phyloP scores from a whole-genome alignment of 2,888 invertebrate species.

The Nesidiocoris tenuis region DNA sequence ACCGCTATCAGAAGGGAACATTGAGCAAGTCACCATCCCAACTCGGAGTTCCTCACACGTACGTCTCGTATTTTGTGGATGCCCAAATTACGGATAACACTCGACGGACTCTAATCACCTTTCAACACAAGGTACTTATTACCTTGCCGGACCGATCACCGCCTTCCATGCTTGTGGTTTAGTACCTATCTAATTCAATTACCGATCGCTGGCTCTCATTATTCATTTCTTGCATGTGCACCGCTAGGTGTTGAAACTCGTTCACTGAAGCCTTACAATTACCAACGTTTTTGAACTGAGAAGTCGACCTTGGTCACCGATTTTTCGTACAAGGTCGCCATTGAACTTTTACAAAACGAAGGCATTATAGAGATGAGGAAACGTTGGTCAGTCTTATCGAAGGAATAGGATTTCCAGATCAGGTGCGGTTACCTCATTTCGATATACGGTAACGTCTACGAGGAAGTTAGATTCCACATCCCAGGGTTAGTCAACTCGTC shows the following conservation, averaged over 20 bases:
- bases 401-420: too few species aligned
- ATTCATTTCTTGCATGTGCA: background rate
- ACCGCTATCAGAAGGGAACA: background rate
- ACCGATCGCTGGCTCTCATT: background rate
- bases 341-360: background rate
- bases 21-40: background rate
- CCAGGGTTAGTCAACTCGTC: too few species aligned
- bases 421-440: too few species aligned
- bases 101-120: background rate
- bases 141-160: background rate
- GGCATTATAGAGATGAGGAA: background rate
- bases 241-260: background rate
- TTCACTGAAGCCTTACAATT: background rate
- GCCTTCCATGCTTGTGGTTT: background rate
- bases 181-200: background rate
- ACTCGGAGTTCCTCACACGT: background rate
- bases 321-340: background rate
- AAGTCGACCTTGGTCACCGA: background rate
- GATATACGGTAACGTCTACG: too few species aligned
- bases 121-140: background rate
- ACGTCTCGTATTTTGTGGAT: background rate
- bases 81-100: background rate
- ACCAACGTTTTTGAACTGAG: background rate
- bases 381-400: too few species aligned
- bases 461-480: too few species aligned